Evolutionary conservation across 2,888 invertebrate species (phyloP).

Genomic region (Hylaea fasciaria): DNA sequence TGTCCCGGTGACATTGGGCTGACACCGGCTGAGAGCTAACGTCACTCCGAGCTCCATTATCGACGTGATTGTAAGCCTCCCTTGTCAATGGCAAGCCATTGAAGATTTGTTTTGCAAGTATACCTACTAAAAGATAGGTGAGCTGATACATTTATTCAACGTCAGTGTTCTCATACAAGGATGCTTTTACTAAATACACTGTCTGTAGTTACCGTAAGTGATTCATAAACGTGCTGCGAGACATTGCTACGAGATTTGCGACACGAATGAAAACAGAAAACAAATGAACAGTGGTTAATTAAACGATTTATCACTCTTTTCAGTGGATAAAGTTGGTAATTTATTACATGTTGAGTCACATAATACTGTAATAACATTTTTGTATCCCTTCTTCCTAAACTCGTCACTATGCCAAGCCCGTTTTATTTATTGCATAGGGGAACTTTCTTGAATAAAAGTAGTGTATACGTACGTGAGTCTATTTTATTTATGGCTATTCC

Average conservation of each 20-base stretch:
- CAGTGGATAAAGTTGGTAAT: conserved; percentile 16
- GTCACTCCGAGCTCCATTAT: conserved; percentile 34
- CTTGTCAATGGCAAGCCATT: conserved; percentile 16
- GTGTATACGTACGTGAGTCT: conserved; percentile 38
- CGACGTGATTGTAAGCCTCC: conserved; percentile 28
- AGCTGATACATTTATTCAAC: background rate
- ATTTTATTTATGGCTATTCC: conserved; percentile 44
- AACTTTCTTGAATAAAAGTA: conserved; percentile 28
- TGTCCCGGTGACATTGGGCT: conserved; percentile 7
- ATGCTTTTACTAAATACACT: too few relatives aligned
- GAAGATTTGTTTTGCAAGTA: conserved; percentile 1
- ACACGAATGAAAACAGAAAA: too few relatives aligned
- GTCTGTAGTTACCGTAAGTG: too few relatives aligned
- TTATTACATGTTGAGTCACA: conserved; percentile 31
- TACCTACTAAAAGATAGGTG: background rate
- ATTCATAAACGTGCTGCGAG: too few relatives aligned
- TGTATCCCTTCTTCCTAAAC: conserved; percentile 38
- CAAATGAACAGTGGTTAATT: too few relatives aligned
- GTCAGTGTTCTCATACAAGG: background rate
- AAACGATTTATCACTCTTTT: conserved; percentile 1
- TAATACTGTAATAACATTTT: conserved; percentile 29
- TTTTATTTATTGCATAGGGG: conserved; percentile 46
- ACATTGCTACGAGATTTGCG: too few relatives aligned
- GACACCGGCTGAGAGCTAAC: conserved; percentile 37
- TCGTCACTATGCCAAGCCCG: conserved; percentile 40